These are phyloP conservation scores for Oryzaephilus surinamensis DNA, from an alignment of 1,140 invertebrate genomes.

Conservation along the genomic window DNA sequence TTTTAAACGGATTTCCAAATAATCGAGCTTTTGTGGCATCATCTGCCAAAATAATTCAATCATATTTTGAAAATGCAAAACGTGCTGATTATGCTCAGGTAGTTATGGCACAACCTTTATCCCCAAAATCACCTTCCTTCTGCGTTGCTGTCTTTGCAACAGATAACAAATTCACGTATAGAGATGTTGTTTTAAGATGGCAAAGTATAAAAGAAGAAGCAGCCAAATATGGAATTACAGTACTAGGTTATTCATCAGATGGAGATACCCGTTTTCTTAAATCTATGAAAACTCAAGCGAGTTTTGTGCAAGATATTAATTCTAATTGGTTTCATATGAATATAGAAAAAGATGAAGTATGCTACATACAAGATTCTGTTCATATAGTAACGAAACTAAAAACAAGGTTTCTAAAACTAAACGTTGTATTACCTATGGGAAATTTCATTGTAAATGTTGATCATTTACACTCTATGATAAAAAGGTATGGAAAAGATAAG, in stretches of 20 bases:
- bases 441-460: background rate
- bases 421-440: conserved; percentile 1
- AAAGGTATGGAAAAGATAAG: conserved; percentile 1
- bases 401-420: conserved; percentile 2
- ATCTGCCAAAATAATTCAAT: too few species aligned
- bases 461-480: background rate
- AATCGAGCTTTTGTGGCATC: too few species aligned
- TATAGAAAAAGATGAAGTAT: background rate
- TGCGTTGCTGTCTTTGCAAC: conserved; percentile 6
- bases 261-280: conserved; percentile 3
- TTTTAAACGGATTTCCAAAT: too few species aligned
- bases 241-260: conserved; percentile 6
- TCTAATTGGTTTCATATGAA: background rate
- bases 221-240: conserved; percentile 1
- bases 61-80: too few species aligned
- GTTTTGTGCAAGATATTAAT: too few species aligned
- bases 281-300: background rate
- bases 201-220: background rate
- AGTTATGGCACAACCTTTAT: conserved; percentile 3
- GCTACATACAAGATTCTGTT: conserved; percentile 1
- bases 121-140: background rate
- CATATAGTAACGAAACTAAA: conserved; percentile 2
- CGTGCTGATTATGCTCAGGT: conserved; percentile 4
- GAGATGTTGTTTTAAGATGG: conserved; percentile 2
- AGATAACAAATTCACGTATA: conserved; percentile 3